Percentiles rank a stretch among this genome's conserved stretches.
These are phyloP conservation scores for Semaprochilodus insignis DNA, from an alignment of 2,797 vertebrate genomes.

Conservation along the genomic window DNA sequence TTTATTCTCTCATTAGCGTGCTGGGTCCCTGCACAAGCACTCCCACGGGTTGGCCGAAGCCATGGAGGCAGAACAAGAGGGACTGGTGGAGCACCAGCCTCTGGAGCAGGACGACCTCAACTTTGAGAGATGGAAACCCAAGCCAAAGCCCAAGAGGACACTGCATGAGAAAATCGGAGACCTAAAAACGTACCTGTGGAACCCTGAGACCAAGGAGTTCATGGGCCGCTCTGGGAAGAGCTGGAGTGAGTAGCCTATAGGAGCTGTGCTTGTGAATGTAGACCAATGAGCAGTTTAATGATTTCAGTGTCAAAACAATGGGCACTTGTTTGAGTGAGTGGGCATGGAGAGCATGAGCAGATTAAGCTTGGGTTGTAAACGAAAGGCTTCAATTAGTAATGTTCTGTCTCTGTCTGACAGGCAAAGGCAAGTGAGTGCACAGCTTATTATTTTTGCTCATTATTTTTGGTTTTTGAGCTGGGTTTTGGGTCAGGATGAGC, in stretches of 20 bases:
- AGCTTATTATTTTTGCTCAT: constrained; percentile 54
- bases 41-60: constrained; percentile 76
- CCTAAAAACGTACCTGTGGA: constrained; percentile 91
- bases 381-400: constrained; percentile 47
- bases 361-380: constrained; percentile 28
- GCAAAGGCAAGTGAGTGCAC: constrained; percentile 50
- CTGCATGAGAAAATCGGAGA: constrained; percentile 84
- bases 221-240: constrained; percentile 94
- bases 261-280: constrained; percentile 18
- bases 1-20: constrained; percentile 56
- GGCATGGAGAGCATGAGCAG: constrained; percentile 29
- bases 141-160: constrained; percentile 83
- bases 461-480: constrained; percentile 59
- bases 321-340: constrained; percentile 34
- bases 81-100: constrained; percentile 82
- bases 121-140: constrained; percentile 82
- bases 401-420: constrained; percentile 24
- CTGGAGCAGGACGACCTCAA: constrained; percentile 85
- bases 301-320: constrained; percentile 19
- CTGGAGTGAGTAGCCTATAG: constrained; percentile 89
- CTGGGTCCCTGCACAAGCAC: constrained; percentile 69
- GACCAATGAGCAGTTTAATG: constrained; percentile 10
- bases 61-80: constrained; percentile 79
- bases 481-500: constrained; percentile 43
- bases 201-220: constrained; percentile 92